Conservation (phyloP, 2,888 invertebrate species). For the Eristalis arbustorum region DNA sequence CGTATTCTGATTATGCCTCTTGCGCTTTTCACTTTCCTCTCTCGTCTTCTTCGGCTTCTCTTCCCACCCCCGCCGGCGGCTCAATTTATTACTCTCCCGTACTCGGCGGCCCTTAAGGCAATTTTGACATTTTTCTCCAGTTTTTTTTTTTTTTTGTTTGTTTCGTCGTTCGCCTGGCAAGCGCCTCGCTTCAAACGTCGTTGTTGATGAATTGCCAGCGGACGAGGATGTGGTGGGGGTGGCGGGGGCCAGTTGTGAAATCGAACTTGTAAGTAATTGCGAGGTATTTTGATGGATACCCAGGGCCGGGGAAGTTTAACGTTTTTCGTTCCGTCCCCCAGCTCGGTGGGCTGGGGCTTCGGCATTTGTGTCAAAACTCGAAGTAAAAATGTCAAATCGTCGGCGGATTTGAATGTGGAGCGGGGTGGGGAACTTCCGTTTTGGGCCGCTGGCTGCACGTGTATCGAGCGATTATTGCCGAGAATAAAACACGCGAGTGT, state of each 20-base stretch:
- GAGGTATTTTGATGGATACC: slow-evolving; percentile 33
- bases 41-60: neutral
- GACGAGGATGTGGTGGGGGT: neutral
- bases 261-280: slow-evolving; percentile 55
- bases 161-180: neutral
- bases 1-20: slow-evolving; percentile 65
- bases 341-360: neutral
- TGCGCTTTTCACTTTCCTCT: slow-evolving; percentile 46
- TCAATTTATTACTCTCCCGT: slow-evolving; percentile 47
- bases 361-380: slow-evolving; percentile 44
- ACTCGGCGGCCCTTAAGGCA: slow-evolving; percentile 38
- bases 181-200: neutral
- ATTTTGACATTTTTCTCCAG: slow-evolving; percentile 38
- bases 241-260: slow-evolving; percentile 11
- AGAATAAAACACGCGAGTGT: slow-evolving; percentile 1
- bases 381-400: slow-evolving; percentile 44
- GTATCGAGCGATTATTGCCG: slow-evolving; percentile 38
- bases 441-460: slow-evolving; percentile 32
- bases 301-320: slow-evolving; percentile 26
- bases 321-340: slow-evolving; percentile 13
- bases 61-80: neutral
- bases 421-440: slow-evolving; percentile 14
- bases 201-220: neutral
- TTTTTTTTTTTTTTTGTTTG: neutral
- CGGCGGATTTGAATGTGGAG: slow-evolving; percentile 26